Base-by-base conservation (phyloP, 2,797 vertebrate genomes). In the Hippoglossus hippoglossus region DNA sequence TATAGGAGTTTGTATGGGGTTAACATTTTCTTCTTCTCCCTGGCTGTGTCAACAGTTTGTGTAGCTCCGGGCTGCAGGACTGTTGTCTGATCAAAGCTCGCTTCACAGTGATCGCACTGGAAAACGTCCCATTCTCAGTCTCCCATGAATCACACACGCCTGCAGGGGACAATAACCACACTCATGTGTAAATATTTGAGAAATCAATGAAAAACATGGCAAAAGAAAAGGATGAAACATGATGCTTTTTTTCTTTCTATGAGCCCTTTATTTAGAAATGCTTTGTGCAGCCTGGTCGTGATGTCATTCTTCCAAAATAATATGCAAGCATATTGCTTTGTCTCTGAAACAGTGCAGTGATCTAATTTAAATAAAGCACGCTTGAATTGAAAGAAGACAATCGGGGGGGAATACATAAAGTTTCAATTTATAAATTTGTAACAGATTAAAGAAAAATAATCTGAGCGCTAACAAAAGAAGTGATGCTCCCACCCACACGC, bases 71-170 rank as follows among this genome's bases (percentile, higher is more conserved):
- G 79, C 81, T 67, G 58, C 19, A 41, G 47, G 72, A 59, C 53
- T 75, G 59, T 26, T 69, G 57, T 63, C 70, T 79, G 85, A 91
- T 88, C 85, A 85, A 86, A 87, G 75, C 60, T 31, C 2, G 8
- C 49, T 71, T 60, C 26, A 2, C 78, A 51, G 64, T 28, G 74
- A 83, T 77, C 75, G 49, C 57, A 49, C 58, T 79, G 68, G 77
- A 86, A n/a, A 21, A 1, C 22, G n/a, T 75, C 80, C 85, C 66
- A 54, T 72, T 83, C 52, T 62, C 75, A 82, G 78, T 84, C 86
- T 86, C 87, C 81, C 80, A 82, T 87, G 80, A 90, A 80, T 63
- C 21, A 31, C 71, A 58, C 8, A 12, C 39, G 21, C 41, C 77
- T 71, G 52, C 75, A 60, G 59, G 74, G 71, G 72, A 82, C 73